Percentiles rank a stretch among this genome's conserved stretches.
phyloP scores from a whole-genome alignment of 2,888 invertebrate genomes.

The Eupithecia dodoneata region DNA sequence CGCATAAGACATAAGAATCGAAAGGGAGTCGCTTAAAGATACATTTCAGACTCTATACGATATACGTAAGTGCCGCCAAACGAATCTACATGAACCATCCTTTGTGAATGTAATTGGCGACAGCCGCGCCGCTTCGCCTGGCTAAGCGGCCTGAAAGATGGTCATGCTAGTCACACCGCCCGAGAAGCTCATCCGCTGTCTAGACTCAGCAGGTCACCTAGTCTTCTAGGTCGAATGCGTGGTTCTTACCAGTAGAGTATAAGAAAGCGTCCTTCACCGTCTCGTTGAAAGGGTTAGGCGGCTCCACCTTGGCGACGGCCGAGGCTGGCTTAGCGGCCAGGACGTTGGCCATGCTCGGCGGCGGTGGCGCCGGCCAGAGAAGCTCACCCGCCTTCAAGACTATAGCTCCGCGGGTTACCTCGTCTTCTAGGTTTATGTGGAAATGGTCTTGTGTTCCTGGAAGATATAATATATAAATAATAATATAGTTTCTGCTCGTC shows the following conservation, averaged over 20 bases:
- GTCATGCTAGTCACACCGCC: conserved; percentile 49
- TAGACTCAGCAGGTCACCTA: conserved; percentile 83
- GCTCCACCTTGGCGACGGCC: conserved; percentile 68
- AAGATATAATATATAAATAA: background rate
- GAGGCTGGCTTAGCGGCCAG: conserved; percentile 69
- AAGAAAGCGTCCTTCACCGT: conserved; percentile 87
- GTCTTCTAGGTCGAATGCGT: conserved; percentile 69
- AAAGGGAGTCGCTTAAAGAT: background rate
- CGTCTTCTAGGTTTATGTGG: conserved; percentile 91
- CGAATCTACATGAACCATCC: background rate
- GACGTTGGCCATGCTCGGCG: conserved; percentile 69
- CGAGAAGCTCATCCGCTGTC: too few relatives aligned
- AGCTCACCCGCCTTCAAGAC: conserved; percentile 89
- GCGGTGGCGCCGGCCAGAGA: conserved; percentile 92
- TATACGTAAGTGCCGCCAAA: background rate
- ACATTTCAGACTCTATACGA: background rate
- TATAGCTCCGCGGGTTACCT: conserved; percentile 93
- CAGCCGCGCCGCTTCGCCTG: conserved; percentile 69
- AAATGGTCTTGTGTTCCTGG: conserved; percentile 91
- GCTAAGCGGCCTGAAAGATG: conserved; percentile 69
- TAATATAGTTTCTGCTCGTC: background rate
- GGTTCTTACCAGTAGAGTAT: conserved; percentile 86
- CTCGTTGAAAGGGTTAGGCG: conserved; percentile 87
- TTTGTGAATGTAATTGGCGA: background rate
- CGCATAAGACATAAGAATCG: background rate